These are phyloP conservation scores for Saguinus midas DNA, from an alignment of 2,113 vertebrate species.

Conservation along the genomic window DNA sequence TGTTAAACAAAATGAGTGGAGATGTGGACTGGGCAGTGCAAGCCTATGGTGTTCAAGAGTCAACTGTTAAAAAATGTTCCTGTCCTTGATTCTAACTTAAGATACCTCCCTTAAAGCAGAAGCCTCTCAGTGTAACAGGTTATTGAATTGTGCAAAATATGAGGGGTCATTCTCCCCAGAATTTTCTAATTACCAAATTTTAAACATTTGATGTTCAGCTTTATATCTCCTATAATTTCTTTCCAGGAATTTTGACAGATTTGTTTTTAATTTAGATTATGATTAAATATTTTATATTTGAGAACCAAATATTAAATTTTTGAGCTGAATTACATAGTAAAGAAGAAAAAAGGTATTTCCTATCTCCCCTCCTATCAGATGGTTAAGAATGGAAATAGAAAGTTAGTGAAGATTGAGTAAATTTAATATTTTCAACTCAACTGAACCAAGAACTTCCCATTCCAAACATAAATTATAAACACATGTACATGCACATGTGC, in stretches of 20 bases:
- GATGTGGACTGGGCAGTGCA: neutral
- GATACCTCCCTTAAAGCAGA: neutral
- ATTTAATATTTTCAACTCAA: neutral
- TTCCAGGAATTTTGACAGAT: neutral
- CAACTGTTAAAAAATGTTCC: neutral
- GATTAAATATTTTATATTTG: neutral
- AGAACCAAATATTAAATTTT: neutral
- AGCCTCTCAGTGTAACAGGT: neutral
- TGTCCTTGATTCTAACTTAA: neutral
- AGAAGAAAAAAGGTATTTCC: neutral
- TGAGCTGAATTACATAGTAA: neutral
- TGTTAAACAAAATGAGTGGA: neutral
- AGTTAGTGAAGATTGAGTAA: neutral
- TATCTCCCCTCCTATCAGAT: neutral
- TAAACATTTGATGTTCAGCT: neutral
- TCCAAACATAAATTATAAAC: neutral
- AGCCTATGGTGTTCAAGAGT: neutral
- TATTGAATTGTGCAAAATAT: neutral
- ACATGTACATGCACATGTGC: accelerated
- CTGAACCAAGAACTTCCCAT: neutral
- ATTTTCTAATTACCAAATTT: neutral
- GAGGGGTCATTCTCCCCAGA: neutral
- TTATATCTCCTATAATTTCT: neutral
- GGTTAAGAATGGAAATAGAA: neutral
- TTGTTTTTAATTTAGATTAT: neutral